Conservation (phyloP, 2,888 invertebrate species). For the Mamestra brassicae region DNA sequence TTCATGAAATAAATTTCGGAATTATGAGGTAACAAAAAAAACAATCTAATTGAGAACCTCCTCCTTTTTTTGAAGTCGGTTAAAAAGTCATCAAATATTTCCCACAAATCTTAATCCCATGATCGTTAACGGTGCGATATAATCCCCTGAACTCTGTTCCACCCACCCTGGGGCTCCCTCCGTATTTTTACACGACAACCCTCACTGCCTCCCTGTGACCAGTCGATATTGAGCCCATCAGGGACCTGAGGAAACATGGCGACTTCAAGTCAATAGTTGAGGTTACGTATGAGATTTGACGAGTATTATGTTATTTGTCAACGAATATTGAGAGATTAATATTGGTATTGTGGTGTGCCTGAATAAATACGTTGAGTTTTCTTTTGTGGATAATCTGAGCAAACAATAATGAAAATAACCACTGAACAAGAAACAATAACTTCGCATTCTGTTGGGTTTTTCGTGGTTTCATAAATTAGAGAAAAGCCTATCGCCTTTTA, state of each 20-base stretch:
- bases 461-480: too few relatives aligned
- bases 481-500: too few relatives aligned
- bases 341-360: conserved; percentile 20
- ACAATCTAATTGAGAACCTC: too few relatives aligned
- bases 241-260: conserved; percentile 14
- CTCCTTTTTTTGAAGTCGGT: too few relatives aligned
- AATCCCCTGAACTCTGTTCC: conserved; percentile 25
- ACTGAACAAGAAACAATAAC: neutral
- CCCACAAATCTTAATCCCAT: conserved; percentile 2
- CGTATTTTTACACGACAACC: conserved; percentile 30
- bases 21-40: too few relatives aligned
- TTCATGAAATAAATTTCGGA: too few relatives aligned
- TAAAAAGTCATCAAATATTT: neutral
- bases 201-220: conserved; percentile 23
- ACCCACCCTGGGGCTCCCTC: conserved; percentile 53
- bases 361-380: conserved; percentile 9
- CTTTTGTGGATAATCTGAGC: neutral
- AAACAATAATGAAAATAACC: neutral
- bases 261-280: conserved; percentile 22
- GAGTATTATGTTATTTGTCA: conserved; percentile 23
- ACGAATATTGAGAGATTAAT: conserved; percentile 25
- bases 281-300: conserved; percentile 20
- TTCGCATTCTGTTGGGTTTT: neutral
- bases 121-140: conserved; percentile 37
- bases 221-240: conserved; percentile 41